Conservation (phyloP, 2,113 vertebrate species). For the Plectropomus leopardus region DNA sequence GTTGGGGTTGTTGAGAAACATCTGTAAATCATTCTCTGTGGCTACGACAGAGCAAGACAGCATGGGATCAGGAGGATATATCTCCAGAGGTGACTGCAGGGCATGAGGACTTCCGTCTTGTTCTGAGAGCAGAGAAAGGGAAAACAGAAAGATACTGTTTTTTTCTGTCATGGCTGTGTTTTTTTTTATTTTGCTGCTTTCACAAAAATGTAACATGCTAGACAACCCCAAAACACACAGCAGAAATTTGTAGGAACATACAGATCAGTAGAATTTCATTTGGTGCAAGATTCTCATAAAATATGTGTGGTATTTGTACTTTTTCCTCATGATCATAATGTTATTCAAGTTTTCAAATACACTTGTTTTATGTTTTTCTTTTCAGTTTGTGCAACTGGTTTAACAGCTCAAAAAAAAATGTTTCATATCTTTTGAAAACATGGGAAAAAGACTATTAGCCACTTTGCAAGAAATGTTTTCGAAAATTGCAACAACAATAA, state of each 20-base stretch:
- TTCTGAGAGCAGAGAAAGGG: constrained; percentile 49
- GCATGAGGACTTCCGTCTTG: constrained; percentile 9
- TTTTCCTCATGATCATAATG: background rate
- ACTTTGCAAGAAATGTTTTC: too few species aligned
- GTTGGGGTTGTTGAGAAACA: constrained; percentile 30
- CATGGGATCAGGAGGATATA: constrained; percentile 67
- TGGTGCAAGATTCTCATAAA: background rate
- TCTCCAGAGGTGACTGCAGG: constrained; percentile 13
- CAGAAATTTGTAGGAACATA: background rate
- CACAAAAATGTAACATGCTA: background rate
- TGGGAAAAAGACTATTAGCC: too few species aligned
- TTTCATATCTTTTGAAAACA: background rate
- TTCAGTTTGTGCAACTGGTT: background rate
- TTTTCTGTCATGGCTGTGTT: background rate
- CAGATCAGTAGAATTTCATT: background rate
- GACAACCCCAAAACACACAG: background rate
- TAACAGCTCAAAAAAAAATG: background rate
- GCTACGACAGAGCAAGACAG: constrained; percentile 1
- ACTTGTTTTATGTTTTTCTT: background rate
- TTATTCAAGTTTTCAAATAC: background rate
- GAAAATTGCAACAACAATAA: too few species aligned
- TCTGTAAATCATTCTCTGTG: constrained; percentile 26
- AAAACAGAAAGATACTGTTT: background rate
- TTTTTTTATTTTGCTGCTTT: constrained; percentile 6
- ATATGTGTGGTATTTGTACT: background rate